A percentile compares a stretch with the other conserved stretches of the same genome.
Evolutionary conservation across 2,113 vertebrate species (phyloP).

Genomic region (Campylomormyrus numenius): DNA sequence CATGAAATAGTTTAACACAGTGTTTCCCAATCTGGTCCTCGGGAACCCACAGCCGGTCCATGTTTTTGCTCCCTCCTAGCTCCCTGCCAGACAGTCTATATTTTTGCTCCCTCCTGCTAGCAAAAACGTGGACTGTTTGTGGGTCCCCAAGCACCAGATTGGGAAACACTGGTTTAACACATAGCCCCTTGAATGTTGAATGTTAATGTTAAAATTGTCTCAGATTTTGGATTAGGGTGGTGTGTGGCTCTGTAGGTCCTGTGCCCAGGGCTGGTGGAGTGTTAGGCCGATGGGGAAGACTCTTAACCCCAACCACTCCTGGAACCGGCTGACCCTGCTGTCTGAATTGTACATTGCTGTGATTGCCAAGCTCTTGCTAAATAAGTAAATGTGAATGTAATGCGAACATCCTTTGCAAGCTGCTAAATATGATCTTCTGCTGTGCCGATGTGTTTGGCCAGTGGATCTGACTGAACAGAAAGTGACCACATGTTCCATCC

Average conservation of each 20-base stretch:
- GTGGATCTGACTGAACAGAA: not conserved
- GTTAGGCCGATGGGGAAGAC: not conserved
- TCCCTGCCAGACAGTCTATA: no score
- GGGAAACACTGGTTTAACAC: not conserved
- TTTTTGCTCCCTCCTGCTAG: no score
- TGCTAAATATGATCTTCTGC: not conserved
- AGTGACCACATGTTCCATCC: constrained; percentile 9
- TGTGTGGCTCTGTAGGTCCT: not conserved
- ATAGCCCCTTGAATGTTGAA: not conserved
- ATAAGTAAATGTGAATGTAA: not conserved
- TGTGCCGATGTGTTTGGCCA: not conserved
- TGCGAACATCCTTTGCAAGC: not conserved
- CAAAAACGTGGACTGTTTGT: not conserved
- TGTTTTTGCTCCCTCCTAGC: no score
- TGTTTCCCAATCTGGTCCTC: no score
- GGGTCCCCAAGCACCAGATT: no score
- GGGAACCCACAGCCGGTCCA: no score
- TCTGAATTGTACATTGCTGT: not conserved
- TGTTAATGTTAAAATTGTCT: not conserved
- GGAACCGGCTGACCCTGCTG: not conserved
- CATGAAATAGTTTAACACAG: not conserved
- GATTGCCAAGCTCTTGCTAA: not conserved
- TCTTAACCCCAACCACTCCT: not conserved
- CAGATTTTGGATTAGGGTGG: not conserved
- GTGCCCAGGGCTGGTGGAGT: not conserved